These are phyloP conservation scores for Pleuronectes platessa DNA, from an alignment of 2,113 vertebrate genomes.

Conservation along the genomic window DNA sequence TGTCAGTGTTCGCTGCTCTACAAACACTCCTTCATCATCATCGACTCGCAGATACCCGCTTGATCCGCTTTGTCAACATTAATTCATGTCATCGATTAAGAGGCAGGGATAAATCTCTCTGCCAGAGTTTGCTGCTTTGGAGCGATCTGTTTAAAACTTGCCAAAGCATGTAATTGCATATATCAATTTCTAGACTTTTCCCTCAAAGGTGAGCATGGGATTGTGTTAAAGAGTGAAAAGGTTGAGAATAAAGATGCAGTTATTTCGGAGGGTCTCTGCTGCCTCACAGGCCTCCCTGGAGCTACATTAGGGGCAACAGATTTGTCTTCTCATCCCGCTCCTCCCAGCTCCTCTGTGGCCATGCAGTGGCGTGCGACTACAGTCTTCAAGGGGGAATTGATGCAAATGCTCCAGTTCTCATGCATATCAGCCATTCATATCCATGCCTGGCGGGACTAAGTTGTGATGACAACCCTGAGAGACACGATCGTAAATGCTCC, in stretches of 20 bases:
- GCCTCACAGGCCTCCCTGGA: constrained; percentile 54
- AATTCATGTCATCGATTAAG: constrained; percentile 46
- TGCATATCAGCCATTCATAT: constrained; percentile 61
- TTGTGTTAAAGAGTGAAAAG: constrained; percentile 25
- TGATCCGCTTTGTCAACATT: constrained; percentile 44
- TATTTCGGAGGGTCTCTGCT: constrained; percentile 59
- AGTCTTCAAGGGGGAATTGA: constrained; percentile 54
- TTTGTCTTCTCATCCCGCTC: constrained; percentile 62
- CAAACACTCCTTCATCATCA: constrained; percentile 43
- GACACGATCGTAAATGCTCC: constrained; percentile 65
- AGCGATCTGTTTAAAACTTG: constrained; percentile 26
- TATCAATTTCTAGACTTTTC: constrained; percentile 48
- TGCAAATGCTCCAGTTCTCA: constrained; percentile 65
- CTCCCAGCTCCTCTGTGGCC: constrained; percentile 48
- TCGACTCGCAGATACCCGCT: constrained; percentile 30
- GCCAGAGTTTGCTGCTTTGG: constrained; percentile 23
- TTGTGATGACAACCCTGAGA: constrained; percentile 69
- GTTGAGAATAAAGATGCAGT: constrained; percentile 64
- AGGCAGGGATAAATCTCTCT: constrained; percentile 26
- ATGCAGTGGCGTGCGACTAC: constrained; percentile 26
- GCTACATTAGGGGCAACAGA: constrained; percentile 47
- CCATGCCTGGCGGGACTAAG: constrained; percentile 61
- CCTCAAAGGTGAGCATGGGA: constrained; percentile 38
- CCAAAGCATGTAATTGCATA: constrained; percentile 23
- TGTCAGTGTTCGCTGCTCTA: neutral